Conservation (phyloP, 2,888 invertebrate genomes). For the Tetheella fluctuosa region DNA sequence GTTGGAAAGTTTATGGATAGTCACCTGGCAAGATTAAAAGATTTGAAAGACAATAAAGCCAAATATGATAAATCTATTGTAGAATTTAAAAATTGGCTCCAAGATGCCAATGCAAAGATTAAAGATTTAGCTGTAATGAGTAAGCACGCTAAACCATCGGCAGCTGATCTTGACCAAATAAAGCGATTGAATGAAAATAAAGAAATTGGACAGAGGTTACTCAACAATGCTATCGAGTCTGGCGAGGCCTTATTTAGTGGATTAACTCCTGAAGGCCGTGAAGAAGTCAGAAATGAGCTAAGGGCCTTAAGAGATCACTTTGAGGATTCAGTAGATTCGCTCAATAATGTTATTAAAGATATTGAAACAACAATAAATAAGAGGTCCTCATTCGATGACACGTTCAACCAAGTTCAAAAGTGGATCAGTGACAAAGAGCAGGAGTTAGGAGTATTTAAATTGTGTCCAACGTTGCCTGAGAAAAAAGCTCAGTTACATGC, state of each 20-base stretch:
- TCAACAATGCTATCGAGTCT: slow-evolving; percentile 92
- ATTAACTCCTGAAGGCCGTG: slow-evolving; percentile 94
- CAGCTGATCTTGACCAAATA: slow-evolving; percentile 89
- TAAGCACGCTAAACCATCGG: slow-evolving; percentile 90
- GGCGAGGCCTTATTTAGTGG: slow-evolving; percentile 95
- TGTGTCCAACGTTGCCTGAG: slow-evolving; percentile 92
- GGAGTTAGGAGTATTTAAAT: slow-evolving; percentile 87
- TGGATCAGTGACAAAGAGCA: slow-evolving; percentile 94
- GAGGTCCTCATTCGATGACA: slow-evolving; percentile 96
- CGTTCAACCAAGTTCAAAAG: slow-evolving; percentile 92
- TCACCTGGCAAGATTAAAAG: slow-evolving; percentile 88
- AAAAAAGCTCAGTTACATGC: slow-evolving; percentile 94
- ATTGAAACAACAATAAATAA: slow-evolving; percentile 95
- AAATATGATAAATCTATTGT: slow-evolving; percentile 87
- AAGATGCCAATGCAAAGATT: slow-evolving; percentile 89
- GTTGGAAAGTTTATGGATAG: slow-evolving; percentile 88
- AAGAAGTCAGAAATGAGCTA: slow-evolving; percentile 92
- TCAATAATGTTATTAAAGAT: slow-evolving; percentile 93
- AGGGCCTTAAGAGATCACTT: slow-evolving; percentile 91
- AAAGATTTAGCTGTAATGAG: slow-evolving; percentile 88
- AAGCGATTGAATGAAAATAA: slow-evolving; percentile 89
- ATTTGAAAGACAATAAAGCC: slow-evolving; percentile 88
- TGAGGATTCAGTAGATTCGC: slow-evolving; percentile 92
- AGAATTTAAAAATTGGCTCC: slow-evolving; percentile 91
- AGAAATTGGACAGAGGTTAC: slow-evolving; percentile 90